Conservation (phyloP, 2,888 invertebrate genomes). For the Caenorhabditis parvicauda region DNA sequence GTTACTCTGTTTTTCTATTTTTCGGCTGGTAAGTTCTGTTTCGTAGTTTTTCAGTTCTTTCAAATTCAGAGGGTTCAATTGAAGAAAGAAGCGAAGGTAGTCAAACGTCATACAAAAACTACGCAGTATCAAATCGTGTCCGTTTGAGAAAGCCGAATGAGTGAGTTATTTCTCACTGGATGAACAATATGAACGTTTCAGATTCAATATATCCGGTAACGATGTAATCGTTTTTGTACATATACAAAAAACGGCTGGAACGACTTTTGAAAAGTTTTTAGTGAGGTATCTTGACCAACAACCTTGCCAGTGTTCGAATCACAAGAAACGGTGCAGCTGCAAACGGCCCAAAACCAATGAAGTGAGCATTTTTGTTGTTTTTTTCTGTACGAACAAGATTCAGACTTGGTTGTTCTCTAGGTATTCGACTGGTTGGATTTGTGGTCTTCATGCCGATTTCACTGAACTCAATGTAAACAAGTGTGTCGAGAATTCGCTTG, state of each 20-base stretch:
- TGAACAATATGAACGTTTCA: too few species aligned
- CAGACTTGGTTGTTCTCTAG: slow-evolving; percentile 91
- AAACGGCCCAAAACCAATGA: too few species aligned
- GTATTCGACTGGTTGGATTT: slow-evolving; percentile 93
- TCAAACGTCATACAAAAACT: too few species aligned
- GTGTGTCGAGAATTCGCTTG: slow-evolving; percentile 86
- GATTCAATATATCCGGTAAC: too few species aligned
- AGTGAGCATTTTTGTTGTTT: slow-evolving; percentile 66
- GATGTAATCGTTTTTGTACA: slow-evolving; percentile 97
- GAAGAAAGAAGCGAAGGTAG: too few species aligned
- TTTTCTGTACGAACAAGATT: slow-evolving; percentile 62
- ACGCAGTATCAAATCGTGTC: too few species aligned
- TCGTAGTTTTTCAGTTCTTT: too few species aligned
- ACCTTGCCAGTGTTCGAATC: slow-evolving; percentile 81
- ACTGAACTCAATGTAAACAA: slow-evolving; percentile 79
- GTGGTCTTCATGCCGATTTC: slow-evolving; percentile 87
- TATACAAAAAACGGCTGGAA: slow-evolving; percentile 98
- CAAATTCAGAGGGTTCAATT: too few species aligned
- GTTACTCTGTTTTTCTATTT: too few species aligned
- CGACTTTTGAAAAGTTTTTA: slow-evolving; percentile 89
- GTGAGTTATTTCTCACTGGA: too few species aligned
- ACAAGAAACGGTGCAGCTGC: slow-evolving; percentile 61
- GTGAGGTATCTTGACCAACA: slow-evolving; percentile 89
- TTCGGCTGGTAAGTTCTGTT: too few species aligned
- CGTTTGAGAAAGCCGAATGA: too few species aligned